Percentiles rank a stretch among this genome's conserved stretches.
These are phyloP conservation scores for Drosophila lini DNA, from an alignment of 1,140 invertebrate genomes.

Conservation along the genomic window DNA sequence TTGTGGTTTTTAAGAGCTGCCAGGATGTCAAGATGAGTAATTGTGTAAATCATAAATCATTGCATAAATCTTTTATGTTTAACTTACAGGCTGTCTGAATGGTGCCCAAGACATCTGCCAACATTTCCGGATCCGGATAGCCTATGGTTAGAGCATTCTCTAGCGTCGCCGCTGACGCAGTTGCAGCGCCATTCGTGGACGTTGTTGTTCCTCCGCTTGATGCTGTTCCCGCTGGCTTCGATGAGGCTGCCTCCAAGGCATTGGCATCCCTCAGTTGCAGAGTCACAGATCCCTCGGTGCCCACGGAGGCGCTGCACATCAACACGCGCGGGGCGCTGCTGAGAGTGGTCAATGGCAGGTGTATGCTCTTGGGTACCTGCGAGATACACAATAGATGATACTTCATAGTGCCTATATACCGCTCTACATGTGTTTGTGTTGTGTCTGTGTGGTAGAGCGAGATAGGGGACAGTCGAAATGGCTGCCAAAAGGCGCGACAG, in stretches of 20 bases:
- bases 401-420: constrained; percentile 26
- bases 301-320: constrained; percentile 87
- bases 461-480: constrained; percentile 16
- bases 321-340: constrained; percentile 86
- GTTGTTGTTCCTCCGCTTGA: constrained; percentile 30
- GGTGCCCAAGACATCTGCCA: constrained; percentile 84
- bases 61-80: neutral
- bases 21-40: neutral
- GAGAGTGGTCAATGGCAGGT: constrained; percentile 86
- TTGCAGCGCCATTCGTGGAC: constrained; percentile 61
- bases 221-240: constrained; percentile 16
- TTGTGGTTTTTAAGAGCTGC: constrained; percentile 75
- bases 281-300: constrained; percentile 85
- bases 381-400: constrained; percentile 47
- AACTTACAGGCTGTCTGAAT: constrained; percentile 84
- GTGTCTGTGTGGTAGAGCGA: neutral
- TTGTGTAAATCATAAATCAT: neutral
- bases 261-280: constrained; percentile 86
- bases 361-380: constrained; percentile 83
- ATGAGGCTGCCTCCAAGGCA: constrained; percentile 72
- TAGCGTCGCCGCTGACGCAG: constrained; percentile 66
- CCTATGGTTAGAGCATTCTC: constrained; percentile 85
- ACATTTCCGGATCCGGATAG: constrained; percentile 86
- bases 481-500: constrained; percentile 55
- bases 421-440: constrained; percentile 11